These are phyloP conservation scores for Stomorhina lunata DNA, from an alignment of 2,888 invertebrate species.

Conservation along the genomic window DNA sequence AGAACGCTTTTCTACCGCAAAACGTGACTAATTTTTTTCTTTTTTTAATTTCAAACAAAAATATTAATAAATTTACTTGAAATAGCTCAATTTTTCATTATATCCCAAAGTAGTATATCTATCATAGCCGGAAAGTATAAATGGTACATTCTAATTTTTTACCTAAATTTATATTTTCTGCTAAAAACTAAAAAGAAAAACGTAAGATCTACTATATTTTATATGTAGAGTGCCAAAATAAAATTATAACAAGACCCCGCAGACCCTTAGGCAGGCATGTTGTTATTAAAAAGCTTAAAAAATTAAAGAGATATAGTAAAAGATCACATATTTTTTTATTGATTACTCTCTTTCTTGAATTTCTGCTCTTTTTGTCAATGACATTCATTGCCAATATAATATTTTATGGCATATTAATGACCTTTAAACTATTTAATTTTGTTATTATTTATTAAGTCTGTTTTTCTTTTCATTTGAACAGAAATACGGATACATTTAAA, in stretches of 20 bases:
- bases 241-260: background rate
- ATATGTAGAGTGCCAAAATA: constrained; percentile 4
- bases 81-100: background rate
- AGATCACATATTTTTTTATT: background rate
- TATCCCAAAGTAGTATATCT: background rate
- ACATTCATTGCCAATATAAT: constrained; percentile 21
- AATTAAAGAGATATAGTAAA: background rate
- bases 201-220: background rate
- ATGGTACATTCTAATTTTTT: too few relatives aligned
- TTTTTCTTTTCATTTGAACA: background rate
- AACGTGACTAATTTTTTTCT: constrained; percentile 32
- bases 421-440: constrained; percentile 52
- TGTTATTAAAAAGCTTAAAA: background rate
- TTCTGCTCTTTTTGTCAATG: background rate
- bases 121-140: too few relatives aligned
- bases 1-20: background rate
- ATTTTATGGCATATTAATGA: constrained; percentile 30
- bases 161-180: too few relatives aligned
- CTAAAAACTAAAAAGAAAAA: background rate
- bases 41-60: background rate
- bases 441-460: background rate
- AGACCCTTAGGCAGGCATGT: constrained; percentile 21
- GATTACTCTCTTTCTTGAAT: background rate
- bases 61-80: background rate
- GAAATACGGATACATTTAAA: background rate